Conservation (phyloP, 2,888 invertebrate genomes). For the Flabesymbios commensalis region DNA sequence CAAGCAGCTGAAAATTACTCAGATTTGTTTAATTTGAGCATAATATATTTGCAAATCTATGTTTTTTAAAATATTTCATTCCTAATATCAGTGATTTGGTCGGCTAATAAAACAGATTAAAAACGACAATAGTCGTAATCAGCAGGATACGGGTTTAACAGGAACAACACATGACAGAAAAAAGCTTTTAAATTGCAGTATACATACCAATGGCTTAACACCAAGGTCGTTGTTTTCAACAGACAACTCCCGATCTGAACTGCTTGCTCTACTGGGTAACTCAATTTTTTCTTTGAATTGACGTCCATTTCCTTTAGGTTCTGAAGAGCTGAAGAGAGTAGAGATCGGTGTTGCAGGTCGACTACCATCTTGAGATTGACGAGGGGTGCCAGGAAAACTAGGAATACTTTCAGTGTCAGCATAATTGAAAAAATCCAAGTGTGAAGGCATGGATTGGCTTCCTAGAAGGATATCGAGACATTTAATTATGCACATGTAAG, state of each 20-base stretch:
- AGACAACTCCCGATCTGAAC: neutral
- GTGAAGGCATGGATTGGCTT: neutral
- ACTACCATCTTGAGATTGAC: slow-evolving; percentile 14
- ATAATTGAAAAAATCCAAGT: slow-evolving; percentile 13
- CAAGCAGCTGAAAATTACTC: too few relatives aligned
- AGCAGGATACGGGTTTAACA: too few relatives aligned
- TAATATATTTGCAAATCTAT: too few relatives aligned
- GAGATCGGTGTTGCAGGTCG: slow-evolving; percentile 21
- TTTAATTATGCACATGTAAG: neutral
- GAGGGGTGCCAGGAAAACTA: slow-evolving; percentile 20
- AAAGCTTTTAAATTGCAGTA: too few relatives aligned
- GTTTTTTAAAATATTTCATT: too few relatives aligned
- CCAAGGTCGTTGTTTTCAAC: neutral
- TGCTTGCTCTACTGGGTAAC: neutral
- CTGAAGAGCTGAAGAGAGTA: neutral
- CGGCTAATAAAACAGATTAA: too few relatives aligned
- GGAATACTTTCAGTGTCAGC: slow-evolving; percentile 9
- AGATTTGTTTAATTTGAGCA: too few relatives aligned
- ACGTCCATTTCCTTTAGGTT: neutral
- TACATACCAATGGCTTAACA: neutral
- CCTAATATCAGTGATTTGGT: too few relatives aligned
- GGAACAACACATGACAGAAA: too few relatives aligned
- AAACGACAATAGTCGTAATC: too few relatives aligned
- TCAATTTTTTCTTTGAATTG: neutral
- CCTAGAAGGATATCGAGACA: neutral